Conservation (phyloP, 2,888 invertebrate species). For the Nomada ferruginata region DNA sequence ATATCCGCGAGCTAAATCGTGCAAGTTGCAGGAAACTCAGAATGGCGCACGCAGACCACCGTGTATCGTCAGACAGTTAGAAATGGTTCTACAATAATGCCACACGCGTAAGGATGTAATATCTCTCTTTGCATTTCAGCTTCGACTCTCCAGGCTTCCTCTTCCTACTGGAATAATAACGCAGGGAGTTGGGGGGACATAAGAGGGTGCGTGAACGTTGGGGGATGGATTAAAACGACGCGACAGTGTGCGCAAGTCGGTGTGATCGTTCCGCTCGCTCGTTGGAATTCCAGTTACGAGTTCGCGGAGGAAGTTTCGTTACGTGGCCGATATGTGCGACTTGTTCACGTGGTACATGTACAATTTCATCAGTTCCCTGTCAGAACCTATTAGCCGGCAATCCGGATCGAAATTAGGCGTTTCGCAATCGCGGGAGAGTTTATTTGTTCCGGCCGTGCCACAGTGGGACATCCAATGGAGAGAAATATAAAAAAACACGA, state of each 20-base stretch:
- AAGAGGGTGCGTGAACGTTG: slow-evolving; percentile 46
- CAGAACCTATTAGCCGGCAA: slow-evolving; percentile 31
- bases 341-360: slow-evolving; percentile 30
- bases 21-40: slow-evolving; percentile 34
- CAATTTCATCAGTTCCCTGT: slow-evolving; percentile 45
- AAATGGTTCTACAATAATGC: slow-evolving; percentile 44
- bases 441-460: background rate
- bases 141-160: slow-evolving; percentile 42
- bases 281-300: slow-evolving; percentile 55
- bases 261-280: slow-evolving; percentile 30
- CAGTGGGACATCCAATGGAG: too few relatives aligned
- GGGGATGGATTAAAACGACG: slow-evolving; percentile 56
- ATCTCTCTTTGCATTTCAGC: slow-evolving; percentile 54
- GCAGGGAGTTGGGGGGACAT: too few relatives aligned
- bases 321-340: slow-evolving; percentile 32
- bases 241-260: slow-evolving; percentile 33
- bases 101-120: slow-evolving; percentile 41
- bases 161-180: slow-evolving; percentile 43
- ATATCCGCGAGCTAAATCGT: slow-evolving; percentile 52
- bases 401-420: slow-evolving; percentile 33
- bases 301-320: slow-evolving; percentile 44
- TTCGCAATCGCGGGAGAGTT: background rate
- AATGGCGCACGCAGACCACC: slow-evolving; percentile 23
- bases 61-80: slow-evolving; percentile 35
- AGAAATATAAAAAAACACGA: too few relatives aligned